Conservation (phyloP, 2,888 invertebrate genomes). For the Ochropleura plecta region DNA sequence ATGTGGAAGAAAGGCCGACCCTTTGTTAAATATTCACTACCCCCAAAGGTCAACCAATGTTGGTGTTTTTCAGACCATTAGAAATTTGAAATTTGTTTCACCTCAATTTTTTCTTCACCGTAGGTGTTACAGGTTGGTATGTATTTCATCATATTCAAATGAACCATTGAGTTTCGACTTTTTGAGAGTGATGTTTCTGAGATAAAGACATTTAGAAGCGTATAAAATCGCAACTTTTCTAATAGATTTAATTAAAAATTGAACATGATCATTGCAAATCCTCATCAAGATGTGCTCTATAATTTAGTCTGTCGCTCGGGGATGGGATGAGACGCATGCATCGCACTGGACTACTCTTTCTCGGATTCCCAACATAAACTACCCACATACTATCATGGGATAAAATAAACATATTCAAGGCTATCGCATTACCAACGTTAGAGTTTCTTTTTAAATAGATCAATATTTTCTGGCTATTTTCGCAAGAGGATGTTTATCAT, state of each 20-base stretch:
- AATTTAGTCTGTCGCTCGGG: conserved; percentile 17
- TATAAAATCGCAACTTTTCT: neutral
- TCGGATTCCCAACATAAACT: conserved; percentile 48
- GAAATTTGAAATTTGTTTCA: neutral
- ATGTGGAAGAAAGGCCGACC: neutral
- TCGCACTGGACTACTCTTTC: conserved; percentile 25
- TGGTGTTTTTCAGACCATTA: conserved; percentile 3
- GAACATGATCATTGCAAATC: conserved; percentile 17
- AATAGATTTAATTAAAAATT: conserved; percentile 2
- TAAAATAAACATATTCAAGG: conserved; percentile 65
- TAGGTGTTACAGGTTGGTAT: neutral
- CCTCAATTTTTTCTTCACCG: neutral
- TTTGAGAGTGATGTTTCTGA: neutral
- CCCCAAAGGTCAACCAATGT: neutral
- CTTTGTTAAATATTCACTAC: neutral
- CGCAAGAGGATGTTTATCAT: conserved; percentile 63
- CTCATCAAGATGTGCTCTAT: neutral
- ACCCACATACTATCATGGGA: conserved; percentile 63
- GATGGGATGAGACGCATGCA: conserved; percentile 31
- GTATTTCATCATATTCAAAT: neutral
- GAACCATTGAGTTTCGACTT: too few species aligned
- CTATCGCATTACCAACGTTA: conserved; percentile 57
- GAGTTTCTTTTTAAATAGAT: conserved; percentile 61
- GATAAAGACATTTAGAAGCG: neutral
- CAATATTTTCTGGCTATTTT: conserved; percentile 62